A percentile compares a stretch with the other conserved stretches of the same genome.
phyloP scores from a whole-genome alignment of 2,113 vertebrate species.

The Oncorhynchus gorbuscha region DNA sequence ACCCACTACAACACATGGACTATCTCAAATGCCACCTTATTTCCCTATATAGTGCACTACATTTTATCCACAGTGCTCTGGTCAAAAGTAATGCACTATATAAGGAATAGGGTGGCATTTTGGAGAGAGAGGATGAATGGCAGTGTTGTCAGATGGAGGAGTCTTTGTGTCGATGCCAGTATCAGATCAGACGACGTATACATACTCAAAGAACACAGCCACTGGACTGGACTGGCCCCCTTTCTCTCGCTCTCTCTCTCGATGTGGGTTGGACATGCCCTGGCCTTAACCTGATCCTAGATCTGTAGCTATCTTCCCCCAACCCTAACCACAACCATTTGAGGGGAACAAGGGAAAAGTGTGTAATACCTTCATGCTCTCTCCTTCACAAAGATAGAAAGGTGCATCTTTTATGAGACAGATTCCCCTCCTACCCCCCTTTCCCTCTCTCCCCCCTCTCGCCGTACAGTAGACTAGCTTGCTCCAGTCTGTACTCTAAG shows the following conservation, averaged over 20 bases:
- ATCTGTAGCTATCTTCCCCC: neutral
- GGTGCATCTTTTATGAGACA: neutral
- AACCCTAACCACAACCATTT: neutral
- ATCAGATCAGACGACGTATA: neutral
- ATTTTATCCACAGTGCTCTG: conserved; percentile 15
- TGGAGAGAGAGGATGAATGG: conserved; percentile 39
- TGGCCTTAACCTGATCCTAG: neutral
- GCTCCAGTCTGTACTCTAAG: conserved; percentile 39
- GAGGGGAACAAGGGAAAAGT: neutral
- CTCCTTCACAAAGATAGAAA: too few relatives aligned
- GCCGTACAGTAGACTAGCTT: neutral
- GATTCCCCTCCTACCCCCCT: neutral
- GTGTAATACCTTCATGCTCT: neutral
- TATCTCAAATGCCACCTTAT: too few relatives aligned
- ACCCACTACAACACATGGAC: conserved; percentile 30
- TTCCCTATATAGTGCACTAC: too few relatives aligned
- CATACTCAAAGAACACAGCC: neutral
- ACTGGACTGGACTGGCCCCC: neutral
- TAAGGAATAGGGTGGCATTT: neutral
- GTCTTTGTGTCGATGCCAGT: conserved; percentile 2
- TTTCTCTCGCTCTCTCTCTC: neutral
- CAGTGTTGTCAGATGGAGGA: conserved; percentile 44
- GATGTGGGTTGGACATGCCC: neutral
- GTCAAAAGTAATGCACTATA: neutral
- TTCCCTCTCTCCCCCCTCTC: neutral